phyloP scores from a whole-genome alignment of 2,797 vertebrate genomes.

The Alfaro cultratus region DNA sequence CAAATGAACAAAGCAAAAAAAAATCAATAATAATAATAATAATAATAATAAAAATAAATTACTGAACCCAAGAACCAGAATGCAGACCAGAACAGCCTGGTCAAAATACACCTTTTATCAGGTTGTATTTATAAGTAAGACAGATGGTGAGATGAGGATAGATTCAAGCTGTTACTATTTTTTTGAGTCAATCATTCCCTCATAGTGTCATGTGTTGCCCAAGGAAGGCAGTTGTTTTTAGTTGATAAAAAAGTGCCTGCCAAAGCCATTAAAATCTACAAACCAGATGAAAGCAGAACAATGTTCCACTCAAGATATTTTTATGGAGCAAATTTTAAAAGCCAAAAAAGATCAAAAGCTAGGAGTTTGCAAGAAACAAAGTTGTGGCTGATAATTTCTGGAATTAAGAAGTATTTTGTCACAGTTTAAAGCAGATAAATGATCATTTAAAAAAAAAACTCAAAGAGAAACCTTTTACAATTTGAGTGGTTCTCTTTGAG shows the following conservation, averaged over 20 bases:
- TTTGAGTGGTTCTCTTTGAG: slow-evolving; percentile 55
- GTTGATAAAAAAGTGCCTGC: background rate
- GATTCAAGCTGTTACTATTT: background rate
- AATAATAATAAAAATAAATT: background rate
- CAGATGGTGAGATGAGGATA: background rate
- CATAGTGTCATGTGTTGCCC: background rate
- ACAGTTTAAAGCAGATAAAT: slow-evolving; percentile 31
- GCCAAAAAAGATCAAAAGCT: slow-evolving; percentile 9
- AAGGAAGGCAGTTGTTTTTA: background rate
- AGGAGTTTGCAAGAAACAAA: slow-evolving; percentile 29
- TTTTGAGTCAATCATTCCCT: background rate
- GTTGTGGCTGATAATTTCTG: slow-evolving; percentile 30
- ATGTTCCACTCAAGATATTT: too few relatives aligned
- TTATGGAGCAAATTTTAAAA: background rate
- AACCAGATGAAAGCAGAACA: background rate
- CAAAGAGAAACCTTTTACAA: slow-evolving; percentile 22
- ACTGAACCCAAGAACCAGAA: background rate
- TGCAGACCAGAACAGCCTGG: background rate
- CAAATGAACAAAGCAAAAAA: background rate
- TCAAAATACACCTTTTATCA: background rate
- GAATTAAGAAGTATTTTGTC: slow-evolving; percentile 31
- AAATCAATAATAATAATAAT: background rate
- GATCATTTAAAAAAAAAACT: slow-evolving; percentile 15
- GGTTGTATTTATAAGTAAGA: background rate
- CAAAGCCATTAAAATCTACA: background rate